These are phyloP conservation scores for Steinernema khuongi DNA, from an alignment of 1,140 invertebrate species.

Conservation along the genomic window DNA sequence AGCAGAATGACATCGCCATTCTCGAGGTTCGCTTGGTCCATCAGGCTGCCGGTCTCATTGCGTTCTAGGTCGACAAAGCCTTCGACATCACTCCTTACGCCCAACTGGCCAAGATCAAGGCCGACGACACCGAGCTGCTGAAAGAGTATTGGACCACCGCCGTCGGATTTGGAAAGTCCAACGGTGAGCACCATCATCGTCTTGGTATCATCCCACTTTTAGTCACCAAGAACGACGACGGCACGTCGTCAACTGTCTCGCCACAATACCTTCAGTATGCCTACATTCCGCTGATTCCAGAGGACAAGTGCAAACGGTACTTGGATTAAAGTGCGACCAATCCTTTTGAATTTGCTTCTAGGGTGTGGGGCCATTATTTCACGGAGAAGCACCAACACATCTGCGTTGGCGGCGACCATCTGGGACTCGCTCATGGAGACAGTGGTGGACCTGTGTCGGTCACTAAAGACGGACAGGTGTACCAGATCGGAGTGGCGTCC, in stretches of 20 bases:
- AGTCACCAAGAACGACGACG: too few species aligned
- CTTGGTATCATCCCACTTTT: too few species aligned
- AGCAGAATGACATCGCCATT: constrained; percentile 39
- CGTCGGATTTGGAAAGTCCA: too few species aligned
- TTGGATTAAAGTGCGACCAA: too few species aligned
- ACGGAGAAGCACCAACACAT: neutral
- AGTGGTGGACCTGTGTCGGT: neutral
- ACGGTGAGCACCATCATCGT: too few species aligned
- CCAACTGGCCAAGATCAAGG: neutral
- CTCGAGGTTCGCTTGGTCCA: too few species aligned
- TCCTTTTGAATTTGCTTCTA: too few species aligned
- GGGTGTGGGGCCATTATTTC: neutral
- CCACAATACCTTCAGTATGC: too few species aligned
- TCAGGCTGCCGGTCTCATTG: too few species aligned
- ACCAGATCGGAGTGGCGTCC: neutral
- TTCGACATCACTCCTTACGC: neutral
- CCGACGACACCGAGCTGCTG: neutral
- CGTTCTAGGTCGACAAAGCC: neutral
- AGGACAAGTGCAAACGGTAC: too few species aligned
- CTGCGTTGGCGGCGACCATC: neutral
- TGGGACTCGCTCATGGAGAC: neutral
- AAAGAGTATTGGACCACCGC: neutral
- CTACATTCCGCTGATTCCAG: neutral
- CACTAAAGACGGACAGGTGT: neutral
- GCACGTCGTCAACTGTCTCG: too few species aligned